Conservation (phyloP, 2,797 vertebrate genomes). For the Clarias platycephalus region DNA sequence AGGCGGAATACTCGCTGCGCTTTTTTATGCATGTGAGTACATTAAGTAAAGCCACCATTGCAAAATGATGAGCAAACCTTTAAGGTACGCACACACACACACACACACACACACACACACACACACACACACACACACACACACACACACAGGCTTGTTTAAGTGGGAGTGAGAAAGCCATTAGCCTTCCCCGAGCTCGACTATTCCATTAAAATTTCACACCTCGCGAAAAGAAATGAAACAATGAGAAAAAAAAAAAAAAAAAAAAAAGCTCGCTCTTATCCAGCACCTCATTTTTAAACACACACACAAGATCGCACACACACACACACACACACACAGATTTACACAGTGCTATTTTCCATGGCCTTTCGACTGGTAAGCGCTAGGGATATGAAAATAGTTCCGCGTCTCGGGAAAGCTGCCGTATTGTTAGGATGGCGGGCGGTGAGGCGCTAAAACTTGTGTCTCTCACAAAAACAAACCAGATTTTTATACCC, state of each 20-base stretch:
- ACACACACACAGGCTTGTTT: constrained; percentile 46
- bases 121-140: constrained; percentile 18
- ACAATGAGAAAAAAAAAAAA: constrained; percentile 7
- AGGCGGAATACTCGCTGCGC: constrained; percentile 36
- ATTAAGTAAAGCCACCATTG: constrained; percentile 57
- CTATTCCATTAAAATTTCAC: constrained; percentile 57
- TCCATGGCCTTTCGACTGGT: background rate
- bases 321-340: background rate
- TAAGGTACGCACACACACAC: constrained; percentile 30
- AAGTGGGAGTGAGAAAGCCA: constrained; percentile 53
- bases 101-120: constrained; percentile 30
- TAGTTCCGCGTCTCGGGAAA: background rate
- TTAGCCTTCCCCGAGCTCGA: constrained; percentile 48
- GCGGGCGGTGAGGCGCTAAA: background rate
- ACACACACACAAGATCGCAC: constrained; percentile 6
- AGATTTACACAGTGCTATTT: background rate
- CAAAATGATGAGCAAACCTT: constrained; percentile 54
- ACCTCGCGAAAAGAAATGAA: constrained; percentile 43
- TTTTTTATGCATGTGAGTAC: constrained; percentile 55
- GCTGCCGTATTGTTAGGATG: background rate
- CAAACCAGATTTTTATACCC: background rate
- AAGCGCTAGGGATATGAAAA: background rate
- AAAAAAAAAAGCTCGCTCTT: constrained; percentile 9
- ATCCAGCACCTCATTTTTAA: background rate
- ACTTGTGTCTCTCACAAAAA: background rate